Evolutionary conservation across 2,797 vertebrate species (phyloP), one percentile per base, ranked within the genome.

Genomic region (Babyrousa celebensis): DNA sequence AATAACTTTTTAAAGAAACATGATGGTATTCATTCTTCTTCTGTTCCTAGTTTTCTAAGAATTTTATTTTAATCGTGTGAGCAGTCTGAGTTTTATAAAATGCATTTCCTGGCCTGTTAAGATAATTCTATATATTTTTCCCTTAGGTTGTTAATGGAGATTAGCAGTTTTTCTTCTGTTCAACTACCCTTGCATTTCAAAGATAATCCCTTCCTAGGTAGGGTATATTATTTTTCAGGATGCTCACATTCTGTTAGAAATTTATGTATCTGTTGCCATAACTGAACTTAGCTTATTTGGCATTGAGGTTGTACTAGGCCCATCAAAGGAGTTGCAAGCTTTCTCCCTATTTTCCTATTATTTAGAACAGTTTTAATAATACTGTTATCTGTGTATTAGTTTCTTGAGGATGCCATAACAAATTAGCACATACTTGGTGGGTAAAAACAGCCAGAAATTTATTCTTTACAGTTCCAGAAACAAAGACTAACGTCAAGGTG

Each of bases 11-110:
- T 74, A 1, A 2, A 77, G 80, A 78, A 52, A 52, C 20, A 12
- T 36, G 15, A 43, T 15, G 7, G 1, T 16, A 67, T 85, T 95
- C 12, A 67, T 85, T 95, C 56, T 94, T 18, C 18, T 65, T 90
- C 27, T 60, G n/a, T 77, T 75, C 17, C 72, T 77, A 32, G 36
- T 71, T 94, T 85, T 91, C 74, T 77, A 82, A 94, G 56, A 94
- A 72, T 89, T 94, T 79, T 43, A 71, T 67, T 94, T 83, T 70
- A 68, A 62, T 87, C 8, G 4, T 74, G 25, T 78, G 68, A 27
- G 48, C 85, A 79, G 62, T 93, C 21, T 90, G n/a, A 86, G 85
- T 84, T 89, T 90, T 74, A 43, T 87, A 87, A 90, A 79, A 74
- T 65, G 3, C 2, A 60, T 80, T 89, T 68, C 91, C 58, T 86